These are phyloP conservation scores for Falco peregrinus DNA, from an alignment of 2,797 vertebrate species.

Conservation along the genomic window DNA sequence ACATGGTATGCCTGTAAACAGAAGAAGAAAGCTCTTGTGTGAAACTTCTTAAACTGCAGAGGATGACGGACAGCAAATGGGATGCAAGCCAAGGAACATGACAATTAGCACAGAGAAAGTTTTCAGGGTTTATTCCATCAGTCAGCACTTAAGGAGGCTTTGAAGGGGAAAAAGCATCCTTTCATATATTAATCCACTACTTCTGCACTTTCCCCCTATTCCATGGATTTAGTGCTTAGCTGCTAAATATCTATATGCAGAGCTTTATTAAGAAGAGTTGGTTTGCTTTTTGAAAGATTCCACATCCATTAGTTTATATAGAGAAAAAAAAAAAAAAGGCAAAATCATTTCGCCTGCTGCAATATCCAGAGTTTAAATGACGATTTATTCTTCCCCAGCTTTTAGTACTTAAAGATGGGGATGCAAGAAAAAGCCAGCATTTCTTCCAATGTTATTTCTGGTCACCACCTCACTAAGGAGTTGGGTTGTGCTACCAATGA, in stretches of 20 bases:
- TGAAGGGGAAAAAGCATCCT: constrained; percentile 62
- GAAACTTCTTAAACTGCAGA: constrained; percentile 64
- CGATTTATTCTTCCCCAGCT: not conserved
- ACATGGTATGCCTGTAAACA: constrained; percentile 51
- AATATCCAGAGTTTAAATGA: constrained; percentile 19
- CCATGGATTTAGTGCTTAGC: constrained; percentile 66
- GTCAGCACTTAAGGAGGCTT: constrained; percentile 71
- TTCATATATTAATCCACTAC: constrained; percentile 69
- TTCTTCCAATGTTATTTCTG: not conserved
- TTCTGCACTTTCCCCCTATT: constrained; percentile 52
- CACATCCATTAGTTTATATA: constrained; percentile 44
- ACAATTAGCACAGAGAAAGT: constrained; percentile 67
- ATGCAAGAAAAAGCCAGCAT: not conserved
- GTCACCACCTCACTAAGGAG: constrained; percentile 1
- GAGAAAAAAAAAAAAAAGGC: constrained; percentile 34
- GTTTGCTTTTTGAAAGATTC: constrained; percentile 56
- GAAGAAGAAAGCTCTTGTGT: constrained; percentile 52
- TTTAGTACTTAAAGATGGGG: constrained; percentile 1
- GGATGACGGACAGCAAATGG: constrained; percentile 44
- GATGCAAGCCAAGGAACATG: constrained; percentile 57
- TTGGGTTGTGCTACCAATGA: not conserved
- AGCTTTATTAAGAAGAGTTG: constrained; percentile 60
- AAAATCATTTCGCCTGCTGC: not conserved
- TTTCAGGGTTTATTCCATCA: constrained; percentile 69
- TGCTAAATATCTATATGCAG: constrained; percentile 58